Evolutionary conservation across 1,140 invertebrate genomes (phyloP).

Genomic region (Formica selysi): DNA sequence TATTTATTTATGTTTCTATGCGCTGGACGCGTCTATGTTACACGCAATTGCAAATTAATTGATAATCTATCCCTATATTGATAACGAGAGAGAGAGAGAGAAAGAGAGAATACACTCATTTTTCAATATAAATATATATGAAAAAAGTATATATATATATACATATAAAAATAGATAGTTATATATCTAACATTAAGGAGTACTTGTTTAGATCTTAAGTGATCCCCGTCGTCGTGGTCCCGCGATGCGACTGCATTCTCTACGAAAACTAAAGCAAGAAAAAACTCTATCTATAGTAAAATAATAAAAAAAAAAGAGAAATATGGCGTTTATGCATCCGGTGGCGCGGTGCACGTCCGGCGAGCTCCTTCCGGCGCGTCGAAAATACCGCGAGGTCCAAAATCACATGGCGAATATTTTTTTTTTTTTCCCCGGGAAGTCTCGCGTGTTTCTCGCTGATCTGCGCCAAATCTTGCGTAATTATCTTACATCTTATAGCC

Average conservation of each 20-base stretch:
- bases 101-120: slow-evolving; percentile 74
- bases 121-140: slow-evolving; percentile 77
- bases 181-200: slow-evolving; percentile 78
- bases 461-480: not conserved
- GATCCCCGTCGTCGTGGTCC: slow-evolving; percentile 78
- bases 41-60: slow-evolving; percentile 81
- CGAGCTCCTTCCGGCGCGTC: slow-evolving; percentile 33
- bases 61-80: slow-evolving; percentile 72
- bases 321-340: slow-evolving; percentile 50
- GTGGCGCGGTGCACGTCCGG: slow-evolving; percentile 64
- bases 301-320: slow-evolving; percentile 42
- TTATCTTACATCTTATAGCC: not conserved
- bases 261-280: slow-evolving; percentile 62
- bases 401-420: not conserved
- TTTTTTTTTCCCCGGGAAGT: not conserved
- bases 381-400: slow-evolving; percentile 1
- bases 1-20: slow-evolving; percentile 85
- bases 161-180: slow-evolving; percentile 77
- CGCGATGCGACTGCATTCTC: slow-evolving; percentile 75
- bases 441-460: slow-evolving; percentile 36
- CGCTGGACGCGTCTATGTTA: slow-evolving; percentile 85
- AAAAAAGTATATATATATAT: slow-evolving; percentile 65
- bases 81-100: slow-evolving; percentile 68
- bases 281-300: slow-evolving; percentile 46
- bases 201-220: slow-evolving; percentile 83